Base-by-base conservation (phyloP, 1,140 invertebrate genomes). In the Vollenhovia emeryi region DNA sequence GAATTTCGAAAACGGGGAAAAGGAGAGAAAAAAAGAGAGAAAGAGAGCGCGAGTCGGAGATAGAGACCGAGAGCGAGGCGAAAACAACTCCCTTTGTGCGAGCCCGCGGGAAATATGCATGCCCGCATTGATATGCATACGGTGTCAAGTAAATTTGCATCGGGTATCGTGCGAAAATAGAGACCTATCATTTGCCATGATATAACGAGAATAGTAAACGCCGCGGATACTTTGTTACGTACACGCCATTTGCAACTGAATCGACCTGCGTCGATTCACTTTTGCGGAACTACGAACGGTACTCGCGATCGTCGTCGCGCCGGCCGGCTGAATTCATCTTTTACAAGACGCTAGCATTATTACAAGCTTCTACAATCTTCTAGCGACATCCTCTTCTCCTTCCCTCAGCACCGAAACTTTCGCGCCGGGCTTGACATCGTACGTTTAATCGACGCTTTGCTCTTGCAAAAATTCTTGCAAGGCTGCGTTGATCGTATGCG, bases 121-220 rank as follows among this genome's bases (percentile, higher is more conserved):
- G 78, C 30, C 74, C 57, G 59, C 86, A 89, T 88, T 75, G 88
- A 88, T 84, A 86, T 88, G 69, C 84, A 80, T 76, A 87, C 68
- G 57, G 74, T 76, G 84, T 74, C 52, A 64, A 82, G 57, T 79
- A 88, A 89, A 89, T 89, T 89, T 86, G 85, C 85, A 89, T 89
- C 59, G 88, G 45, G 45, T 83, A 88, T 89, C 45, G 52, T 55
- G 75, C 40, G 76, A 71, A 83, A 84, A 89, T 88, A 62, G 74
- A 75, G 84, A 83, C 30, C 76, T 79, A 84, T 89, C 79, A 86
- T 83, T 91, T 68, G 83, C 59, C 24, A 71, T 74, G 68, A 84
- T 73, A 43, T 86, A 85, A 80, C 60, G 43, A 50, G 87, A 69
- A 85, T 71, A 57, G 52, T 71, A 88, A 88, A 88, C 79, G 87